A percentile compares a stretch with the other conserved stretches of the same genome.
Evolutionary conservation across 2,888 invertebrate species (phyloP).

Genomic region (Platycheirus rosarum): DNA sequence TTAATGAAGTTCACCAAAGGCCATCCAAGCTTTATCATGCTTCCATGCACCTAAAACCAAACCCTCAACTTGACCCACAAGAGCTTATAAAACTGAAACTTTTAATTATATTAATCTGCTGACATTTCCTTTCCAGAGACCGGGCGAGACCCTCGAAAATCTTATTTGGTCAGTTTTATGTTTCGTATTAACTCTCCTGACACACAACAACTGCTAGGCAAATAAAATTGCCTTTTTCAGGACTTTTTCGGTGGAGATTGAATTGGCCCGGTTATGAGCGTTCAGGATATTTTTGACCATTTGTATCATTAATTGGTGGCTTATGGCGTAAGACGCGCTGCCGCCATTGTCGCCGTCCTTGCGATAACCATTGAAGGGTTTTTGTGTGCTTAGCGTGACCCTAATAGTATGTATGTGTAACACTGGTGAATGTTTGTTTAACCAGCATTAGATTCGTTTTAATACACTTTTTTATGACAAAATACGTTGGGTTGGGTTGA

Average conservation of each 20-base stretch:
- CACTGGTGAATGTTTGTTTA: too few species aligned
- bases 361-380: constrained; percentile 8
- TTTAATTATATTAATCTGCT: constrained; percentile 67
- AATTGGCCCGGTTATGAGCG: not conserved
- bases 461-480: too few species aligned
- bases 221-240: constrained; percentile 39
- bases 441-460: constrained; percentile 7
- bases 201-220: constrained; percentile 45
- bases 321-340: not conserved
- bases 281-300: constrained; percentile 13
- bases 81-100: constrained; percentile 56
- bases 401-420: too few species aligned
- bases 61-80: constrained; percentile 16
- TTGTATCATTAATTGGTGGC: constrained; percentile 26
- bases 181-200: constrained; percentile 44
- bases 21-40: constrained; percentile 19
- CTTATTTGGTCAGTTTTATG: constrained; percentile 32
- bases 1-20: constrained; percentile 9
- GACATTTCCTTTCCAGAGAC: constrained; percentile 45
- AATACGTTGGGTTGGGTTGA: too few species aligned
- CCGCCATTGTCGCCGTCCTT: too few species aligned
- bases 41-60: constrained; percentile 8
- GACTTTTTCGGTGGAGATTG: not conserved
- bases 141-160: too few species aligned
- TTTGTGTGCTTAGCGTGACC: constrained; percentile 1